Evolutionary conservation across 1,140 invertebrate genomes (phyloP).

Genomic region (Armadillidium nasatum): DNA sequence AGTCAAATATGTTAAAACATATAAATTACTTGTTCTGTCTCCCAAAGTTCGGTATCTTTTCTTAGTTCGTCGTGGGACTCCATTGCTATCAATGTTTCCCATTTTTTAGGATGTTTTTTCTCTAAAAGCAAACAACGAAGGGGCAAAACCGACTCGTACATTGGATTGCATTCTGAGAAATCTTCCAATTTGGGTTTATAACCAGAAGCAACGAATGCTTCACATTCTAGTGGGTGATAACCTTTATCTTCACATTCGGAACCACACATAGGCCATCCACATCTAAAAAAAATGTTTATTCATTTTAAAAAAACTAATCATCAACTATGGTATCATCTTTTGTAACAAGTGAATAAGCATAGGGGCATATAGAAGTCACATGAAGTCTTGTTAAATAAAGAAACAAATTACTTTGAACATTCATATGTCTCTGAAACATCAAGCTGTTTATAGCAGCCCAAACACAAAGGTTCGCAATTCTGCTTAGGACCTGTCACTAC

Average conservation of each 20-base stretch:
- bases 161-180: slow-evolving; percentile 29
- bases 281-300: background rate
- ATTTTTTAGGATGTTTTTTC: slow-evolving; percentile 30
- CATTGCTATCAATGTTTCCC: slow-evolving; percentile 38
- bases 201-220: slow-evolving; percentile 23
- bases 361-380: no score
- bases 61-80: slow-evolving; percentile 40
- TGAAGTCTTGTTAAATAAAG: background rate
- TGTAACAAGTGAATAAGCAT: no score
- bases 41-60: slow-evolving; percentile 38
- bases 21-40: slow-evolving; percentile 33
- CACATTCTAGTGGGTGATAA: slow-evolving; percentile 38
- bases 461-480: slow-evolving; percentile 37
- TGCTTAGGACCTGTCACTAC: slow-evolving; percentile 40
- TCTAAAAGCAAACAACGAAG: slow-evolving; percentile 36
- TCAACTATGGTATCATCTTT: no score
- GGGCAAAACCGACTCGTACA: slow-evolving; percentile 42
- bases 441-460: slow-evolving; percentile 37
- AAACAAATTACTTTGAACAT: slow-evolving; percentile 37
- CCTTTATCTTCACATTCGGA: slow-evolving; percentile 31
- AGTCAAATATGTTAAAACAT: no score
- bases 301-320: no score
- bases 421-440: slow-evolving; percentile 26
- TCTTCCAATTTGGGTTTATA: slow-evolving; percentile 30
- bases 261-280: slow-evolving; percentile 24